A percentile compares a stretch with the other conserved stretches of the same genome.
Conservation (phyloP, 1,140 invertebrate species). For the Arion vulgaris region DNA sequence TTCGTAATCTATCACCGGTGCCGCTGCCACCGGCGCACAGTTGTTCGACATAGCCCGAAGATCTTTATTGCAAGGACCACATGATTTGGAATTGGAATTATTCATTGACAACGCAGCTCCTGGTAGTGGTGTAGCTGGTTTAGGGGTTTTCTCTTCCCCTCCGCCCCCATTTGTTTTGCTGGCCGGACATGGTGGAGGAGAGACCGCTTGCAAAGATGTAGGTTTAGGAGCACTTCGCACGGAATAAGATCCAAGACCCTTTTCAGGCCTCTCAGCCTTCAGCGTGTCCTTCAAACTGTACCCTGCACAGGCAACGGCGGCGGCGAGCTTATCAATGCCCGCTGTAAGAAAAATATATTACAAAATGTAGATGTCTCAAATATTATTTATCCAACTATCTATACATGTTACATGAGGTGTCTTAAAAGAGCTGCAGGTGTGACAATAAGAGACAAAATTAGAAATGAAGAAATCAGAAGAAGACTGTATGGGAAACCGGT, state of each 20-base stretch:
- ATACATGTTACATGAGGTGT: no score
- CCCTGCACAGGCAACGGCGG: neutral
- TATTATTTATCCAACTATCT: no score
- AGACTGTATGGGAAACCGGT: no score
- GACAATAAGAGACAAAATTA: no score
- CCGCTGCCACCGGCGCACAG: neutral
- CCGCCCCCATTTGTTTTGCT: neutral
- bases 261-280: conserved; percentile 7
- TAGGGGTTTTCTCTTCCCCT: neutral
- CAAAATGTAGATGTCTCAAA: neutral
- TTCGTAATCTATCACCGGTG: neutral
- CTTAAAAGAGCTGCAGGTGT: no score
- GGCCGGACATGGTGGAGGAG: neutral
- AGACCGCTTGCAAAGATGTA: neutral
- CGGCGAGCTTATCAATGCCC: neutral
- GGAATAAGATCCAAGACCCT: neutral
- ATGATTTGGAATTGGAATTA: no score
- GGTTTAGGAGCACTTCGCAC: conserved; percentile 7
- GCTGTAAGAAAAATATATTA: neutral
- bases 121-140: neutral
- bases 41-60: no score
- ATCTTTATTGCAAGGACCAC: neutral
- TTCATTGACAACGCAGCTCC: neutral
- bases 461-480: no score
- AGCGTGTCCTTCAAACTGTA: neutral